Evolutionary conservation across 2,113 vertebrate species (phyloP).

Genomic region (Pipra filicauda): DNA sequence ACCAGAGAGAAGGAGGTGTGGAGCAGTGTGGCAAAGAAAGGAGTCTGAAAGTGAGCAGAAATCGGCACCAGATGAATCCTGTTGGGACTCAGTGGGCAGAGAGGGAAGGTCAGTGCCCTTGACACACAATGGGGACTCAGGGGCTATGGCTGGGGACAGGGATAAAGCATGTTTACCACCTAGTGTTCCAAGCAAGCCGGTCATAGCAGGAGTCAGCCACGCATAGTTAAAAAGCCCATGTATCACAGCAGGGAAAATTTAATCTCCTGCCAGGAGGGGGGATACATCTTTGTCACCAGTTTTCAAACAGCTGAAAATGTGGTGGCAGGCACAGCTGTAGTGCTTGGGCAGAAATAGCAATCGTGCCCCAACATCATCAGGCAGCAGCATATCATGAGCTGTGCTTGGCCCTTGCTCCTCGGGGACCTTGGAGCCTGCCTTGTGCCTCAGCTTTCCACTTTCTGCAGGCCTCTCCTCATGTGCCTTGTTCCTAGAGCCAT

Average conservation of each 20-base stretch:
- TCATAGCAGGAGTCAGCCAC: neutral
- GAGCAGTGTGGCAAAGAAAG: neutral
- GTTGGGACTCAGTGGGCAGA: neutral
- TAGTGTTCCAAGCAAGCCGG: neutral
- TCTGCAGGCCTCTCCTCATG: accelerated
- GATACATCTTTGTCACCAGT: neutral
- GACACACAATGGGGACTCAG: neutral
- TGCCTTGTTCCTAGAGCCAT: neutral
- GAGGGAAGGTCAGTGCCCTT: neutral
- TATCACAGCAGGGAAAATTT: neutral
- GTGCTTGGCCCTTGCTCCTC: neutral
- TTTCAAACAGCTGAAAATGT: neutral
- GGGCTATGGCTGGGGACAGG: neutral
- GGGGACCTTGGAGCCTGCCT: neutral
- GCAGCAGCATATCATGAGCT: neutral
- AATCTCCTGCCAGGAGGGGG: neutral
- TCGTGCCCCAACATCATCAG: neutral
- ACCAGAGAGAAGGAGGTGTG: neutral
- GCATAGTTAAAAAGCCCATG: neutral
- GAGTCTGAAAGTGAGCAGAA: neutral
- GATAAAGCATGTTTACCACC: neutral
- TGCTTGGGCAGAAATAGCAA: neutral
- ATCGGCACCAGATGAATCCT: neutral
- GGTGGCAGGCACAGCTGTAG: neutral
- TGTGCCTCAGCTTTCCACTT: neutral